Evolutionary conservation across 2,113 vertebrate genomes (phyloP), one percentile per base, ranked within the genome.

Genomic region (Hippocampus guttulatus): DNA sequence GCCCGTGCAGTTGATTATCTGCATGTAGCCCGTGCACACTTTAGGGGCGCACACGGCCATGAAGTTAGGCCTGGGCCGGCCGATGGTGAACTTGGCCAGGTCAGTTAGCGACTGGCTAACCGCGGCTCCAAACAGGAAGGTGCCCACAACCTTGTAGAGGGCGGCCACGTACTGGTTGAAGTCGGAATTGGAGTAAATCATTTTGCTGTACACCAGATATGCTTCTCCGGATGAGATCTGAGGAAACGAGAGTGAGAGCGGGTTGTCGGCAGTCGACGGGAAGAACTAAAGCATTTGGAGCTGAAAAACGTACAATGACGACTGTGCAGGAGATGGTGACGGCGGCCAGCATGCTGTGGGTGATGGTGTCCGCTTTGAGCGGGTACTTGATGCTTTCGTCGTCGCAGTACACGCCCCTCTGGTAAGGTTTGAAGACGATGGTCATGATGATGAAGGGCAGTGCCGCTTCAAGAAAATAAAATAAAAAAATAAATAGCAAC

Each of bases 81-180:
- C 96, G 0, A 95, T 95, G 78, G 94, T 96, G 85, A 93, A 98
- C 66, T 99, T 99, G 65, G 96, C 96, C 70, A 99, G 91, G 86
- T 98, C 96, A 0, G 97, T 99, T 33, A 99, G 90, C 0, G 95
- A 96, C 79, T 95, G 95, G 84, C 94, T 96, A 54, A 94, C 92
- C 0, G 91, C 87, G 0, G 90, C 93, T 27, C 95, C 94, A 0
- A 96, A 96, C 81, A 96, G 62, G 83, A 93, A 96, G 15, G 94
- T 94, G 27, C 95, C 95, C 80, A 96, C 83, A 38, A 95, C 94
- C 82, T 95, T 95, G 83, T 96, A 96, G 64, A 99, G 92, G 0
- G 96, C 96, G 0, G 94, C 94, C 43, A 95, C 72, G 14, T 98
- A 99, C 78, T 95, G 95, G 90, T 98, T 99, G 86, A 94, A 98